A percentile compares a stretch with the other conserved stretches of the same genome.
Evolutionary conservation across 2,888 invertebrate species (phyloP).

Genomic region (Dryadula phaetusa): DNA sequence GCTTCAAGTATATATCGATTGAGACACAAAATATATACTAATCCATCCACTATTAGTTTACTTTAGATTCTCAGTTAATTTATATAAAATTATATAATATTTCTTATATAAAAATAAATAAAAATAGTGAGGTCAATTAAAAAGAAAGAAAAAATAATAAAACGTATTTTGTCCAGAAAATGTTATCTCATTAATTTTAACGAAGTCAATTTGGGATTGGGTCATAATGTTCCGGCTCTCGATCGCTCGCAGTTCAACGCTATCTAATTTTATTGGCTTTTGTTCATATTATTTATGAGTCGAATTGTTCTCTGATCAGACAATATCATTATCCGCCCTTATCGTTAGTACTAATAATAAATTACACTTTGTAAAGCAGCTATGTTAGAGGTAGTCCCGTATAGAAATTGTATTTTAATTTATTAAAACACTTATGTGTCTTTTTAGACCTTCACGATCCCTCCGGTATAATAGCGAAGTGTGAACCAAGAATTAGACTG

Average conservation of each 20-base stretch:
- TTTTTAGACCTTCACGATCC: too few relatives aligned
- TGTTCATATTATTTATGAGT: slow-evolving; percentile 80
- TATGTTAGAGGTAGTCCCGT: slow-evolving; percentile 15
- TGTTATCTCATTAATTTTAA: slow-evolving; percentile 40
- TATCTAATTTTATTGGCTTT: slow-evolving; percentile 79
- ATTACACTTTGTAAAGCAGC: slow-evolving; percentile 56
- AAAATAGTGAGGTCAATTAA: background rate
- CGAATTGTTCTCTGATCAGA: slow-evolving; percentile 76
- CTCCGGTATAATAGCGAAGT: too few relatives aligned
- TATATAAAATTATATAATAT: too few relatives aligned
- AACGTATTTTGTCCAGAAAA: slow-evolving; percentile 16
- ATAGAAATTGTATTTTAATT: too few relatives aligned
- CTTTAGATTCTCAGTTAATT: too few relatives aligned
- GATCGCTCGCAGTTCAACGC: slow-evolving; percentile 66
- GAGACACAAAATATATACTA: too few relatives aligned
- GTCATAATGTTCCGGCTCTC: slow-evolving; percentile 48
- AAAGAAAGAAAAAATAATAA: background rate
- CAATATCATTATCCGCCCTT: slow-evolving; percentile 67
- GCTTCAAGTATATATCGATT: too few relatives aligned
- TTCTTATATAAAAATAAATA: background rate
- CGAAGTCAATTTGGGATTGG: slow-evolving; percentile 31
- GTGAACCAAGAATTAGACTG: too few relatives aligned
- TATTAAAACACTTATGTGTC: too few relatives aligned
- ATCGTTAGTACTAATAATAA: slow-evolving; percentile 72
- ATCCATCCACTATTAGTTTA: too few relatives aligned